These are phyloP conservation scores for Triops cancriformis DNA, from an alignment of 1,140 invertebrate genomes.

Conservation along the genomic window DNA sequence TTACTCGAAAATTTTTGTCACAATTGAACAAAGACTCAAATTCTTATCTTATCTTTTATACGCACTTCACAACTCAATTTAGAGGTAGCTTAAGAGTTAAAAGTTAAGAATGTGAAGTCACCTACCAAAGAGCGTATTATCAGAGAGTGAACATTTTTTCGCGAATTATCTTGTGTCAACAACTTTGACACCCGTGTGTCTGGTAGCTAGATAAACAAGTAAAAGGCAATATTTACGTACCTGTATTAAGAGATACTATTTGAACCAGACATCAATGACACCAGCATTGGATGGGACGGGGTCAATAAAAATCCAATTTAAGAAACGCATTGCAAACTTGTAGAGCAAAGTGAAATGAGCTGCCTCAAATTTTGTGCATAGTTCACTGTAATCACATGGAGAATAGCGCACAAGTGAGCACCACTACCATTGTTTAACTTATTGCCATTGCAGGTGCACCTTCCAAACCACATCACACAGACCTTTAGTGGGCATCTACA, in stretches of 20 bases:
- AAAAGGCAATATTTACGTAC: background rate
- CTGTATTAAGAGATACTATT: background rate
- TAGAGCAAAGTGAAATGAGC: background rate
- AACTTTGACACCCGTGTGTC: background rate
- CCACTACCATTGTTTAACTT: background rate
- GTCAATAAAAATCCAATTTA: background rate
- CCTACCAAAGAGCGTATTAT: too few relatives aligned
- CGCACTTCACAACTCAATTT: too few relatives aligned
- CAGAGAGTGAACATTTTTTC: too few relatives aligned
- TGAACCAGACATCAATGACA: background rate
- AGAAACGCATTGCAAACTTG: background rate
- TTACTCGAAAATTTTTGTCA: too few relatives aligned
- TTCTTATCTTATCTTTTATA: too few relatives aligned
- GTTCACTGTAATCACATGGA: background rate
- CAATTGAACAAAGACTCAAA: too few relatives aligned
- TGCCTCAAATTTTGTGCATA: background rate
- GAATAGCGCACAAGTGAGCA: background rate
- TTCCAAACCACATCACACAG: background rate
- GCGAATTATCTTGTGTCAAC: too few relatives aligned
- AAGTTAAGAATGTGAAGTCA: too few relatives aligned
- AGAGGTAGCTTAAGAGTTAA: too few relatives aligned
- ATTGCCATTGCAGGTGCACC: background rate
- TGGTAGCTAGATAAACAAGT: background rate
- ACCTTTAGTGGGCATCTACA: background rate
- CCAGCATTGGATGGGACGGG: background rate